phyloP scores from a whole-genome alignment of 2,113 vertebrate genomes.

The Neotragus pygmaeus region DNA sequence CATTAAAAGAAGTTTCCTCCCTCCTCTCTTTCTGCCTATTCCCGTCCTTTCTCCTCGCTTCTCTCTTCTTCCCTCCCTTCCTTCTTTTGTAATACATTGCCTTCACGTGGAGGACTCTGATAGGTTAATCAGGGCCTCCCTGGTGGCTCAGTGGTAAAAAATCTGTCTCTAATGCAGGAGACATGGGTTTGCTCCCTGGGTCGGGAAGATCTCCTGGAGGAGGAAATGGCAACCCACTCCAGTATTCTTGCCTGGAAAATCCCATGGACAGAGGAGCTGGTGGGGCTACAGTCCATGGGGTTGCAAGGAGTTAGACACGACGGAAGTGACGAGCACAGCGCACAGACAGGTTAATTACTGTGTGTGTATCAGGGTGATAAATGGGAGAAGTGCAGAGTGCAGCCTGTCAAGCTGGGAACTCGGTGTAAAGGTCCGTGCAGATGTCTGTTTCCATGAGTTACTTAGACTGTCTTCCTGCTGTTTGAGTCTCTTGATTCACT shows the following conservation, averaged over 20 bases:
- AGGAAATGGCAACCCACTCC: background rate
- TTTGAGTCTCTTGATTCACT: background rate
- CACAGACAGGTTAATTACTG: background rate
- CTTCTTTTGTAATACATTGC: background rate
- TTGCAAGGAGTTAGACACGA: background rate
- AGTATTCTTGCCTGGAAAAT: background rate
- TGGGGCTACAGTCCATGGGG: background rate
- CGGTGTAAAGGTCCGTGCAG: background rate
- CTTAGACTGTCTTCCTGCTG: accelerated
- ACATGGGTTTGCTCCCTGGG: background rate
- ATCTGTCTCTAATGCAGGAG: background rate
- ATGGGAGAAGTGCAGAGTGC: background rate
- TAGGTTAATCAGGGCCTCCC: background rate
- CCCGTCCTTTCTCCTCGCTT: background rate
- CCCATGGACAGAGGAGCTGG: background rate
- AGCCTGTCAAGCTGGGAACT: background rate
- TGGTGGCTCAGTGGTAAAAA: background rate
- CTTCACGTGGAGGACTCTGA: background rate
- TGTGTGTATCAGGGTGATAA: background rate
- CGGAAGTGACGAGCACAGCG: background rate
- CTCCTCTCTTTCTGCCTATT: background rate
- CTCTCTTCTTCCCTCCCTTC: background rate
- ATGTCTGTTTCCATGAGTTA: background rate
- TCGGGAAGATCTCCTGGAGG: background rate
- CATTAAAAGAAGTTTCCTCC: background rate